phyloP scores from a whole-genome alignment of 2,888 invertebrate genomes.

The Netelia inedita region DNA sequence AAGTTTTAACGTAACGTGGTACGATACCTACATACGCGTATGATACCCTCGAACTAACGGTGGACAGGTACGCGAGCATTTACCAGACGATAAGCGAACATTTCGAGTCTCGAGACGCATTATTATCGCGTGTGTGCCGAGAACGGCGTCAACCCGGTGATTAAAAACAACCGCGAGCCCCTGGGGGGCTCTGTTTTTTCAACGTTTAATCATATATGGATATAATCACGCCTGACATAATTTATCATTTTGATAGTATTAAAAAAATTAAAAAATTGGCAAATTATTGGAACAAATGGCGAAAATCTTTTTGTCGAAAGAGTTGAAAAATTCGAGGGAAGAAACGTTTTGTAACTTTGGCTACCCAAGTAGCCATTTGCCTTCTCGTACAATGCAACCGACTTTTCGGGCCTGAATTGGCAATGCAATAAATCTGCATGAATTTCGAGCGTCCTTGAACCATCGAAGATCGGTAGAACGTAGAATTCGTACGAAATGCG shows the following conservation, averaged over 20 bases:
- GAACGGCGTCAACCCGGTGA: conserved; percentile 17
- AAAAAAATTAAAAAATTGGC: background rate
- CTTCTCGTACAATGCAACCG: background rate
- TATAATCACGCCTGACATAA: conserved; percentile 33
- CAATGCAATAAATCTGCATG: conserved; percentile 3
- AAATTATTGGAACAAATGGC: background rate
- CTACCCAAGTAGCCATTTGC: background rate
- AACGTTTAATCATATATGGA: conserved; percentile 41
- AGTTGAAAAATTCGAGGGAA: background rate
- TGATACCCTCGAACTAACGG: background rate
- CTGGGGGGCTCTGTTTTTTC: conserved; percentile 6
- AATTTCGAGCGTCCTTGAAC: background rate
- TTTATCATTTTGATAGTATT: conserved; percentile 1
- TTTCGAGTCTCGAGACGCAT: conserved; percentile 41
- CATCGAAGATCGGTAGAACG: conserved; percentile 10
- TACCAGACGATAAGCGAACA: conserved; percentile 44
- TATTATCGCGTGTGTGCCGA: conserved; percentile 40
- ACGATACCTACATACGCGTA: background rate
- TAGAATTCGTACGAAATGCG: conserved; percentile 20
- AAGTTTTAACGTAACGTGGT: background rate
- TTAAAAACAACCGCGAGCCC: conserved; percentile 29
- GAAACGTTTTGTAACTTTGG: background rate
- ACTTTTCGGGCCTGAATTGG: background rate
- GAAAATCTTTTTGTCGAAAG: background rate
- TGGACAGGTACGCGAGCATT: conserved; percentile 28